Evolutionary conservation across 2,888 invertebrate genomes (phyloP), one percentile per base, ranked within the genome.

Genomic region (Nysson spinosus): DNA sequence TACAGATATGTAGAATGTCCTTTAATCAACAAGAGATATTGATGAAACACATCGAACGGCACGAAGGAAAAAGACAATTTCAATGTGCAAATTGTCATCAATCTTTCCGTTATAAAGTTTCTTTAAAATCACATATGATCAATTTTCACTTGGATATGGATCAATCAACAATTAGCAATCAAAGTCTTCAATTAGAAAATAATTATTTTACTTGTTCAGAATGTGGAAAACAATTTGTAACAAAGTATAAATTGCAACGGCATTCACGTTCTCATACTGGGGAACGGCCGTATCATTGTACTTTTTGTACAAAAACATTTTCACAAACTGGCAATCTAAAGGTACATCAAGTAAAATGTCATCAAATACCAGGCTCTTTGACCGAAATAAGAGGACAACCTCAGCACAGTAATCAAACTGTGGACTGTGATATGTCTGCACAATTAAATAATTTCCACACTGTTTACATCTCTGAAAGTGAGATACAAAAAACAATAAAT

Each of bases 261-360:
- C 84, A 86, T 56, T 68, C 75, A 9, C 74, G 85, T 30, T 84
- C 80, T 28, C 86, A 86, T 46, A 85, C 86, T 1, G 85, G 86
- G 1, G 85, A 86, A 46, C 70, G 80, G 34, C 86, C 86, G 1
- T 85, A 77, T 51, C 79, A 60, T n/a, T 86, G 86, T 51, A 79
- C 76, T 22, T 83, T 78, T 40, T 86, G 86, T 64, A 75, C 83
- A 35, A 79, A 85, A 2, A 79, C 77, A 3, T 87, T 86, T 52
- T 87, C 86, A 0, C 86, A 86, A 63, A 84, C 84, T 5, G 83
- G 85, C 1, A 86, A 86, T 75, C 61, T 85, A 0, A 86, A 86
- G 60, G 72, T 78, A 1, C 86, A 86, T 66, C 83, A 83, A 49
- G 46, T 75, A 0, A 86, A 85, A 40, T 86, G 84, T 54, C 82